Base-by-base conservation (phyloP, 37 sponge, comb jelly and placozoan species). In the Spongilla lacustris region DNA sequence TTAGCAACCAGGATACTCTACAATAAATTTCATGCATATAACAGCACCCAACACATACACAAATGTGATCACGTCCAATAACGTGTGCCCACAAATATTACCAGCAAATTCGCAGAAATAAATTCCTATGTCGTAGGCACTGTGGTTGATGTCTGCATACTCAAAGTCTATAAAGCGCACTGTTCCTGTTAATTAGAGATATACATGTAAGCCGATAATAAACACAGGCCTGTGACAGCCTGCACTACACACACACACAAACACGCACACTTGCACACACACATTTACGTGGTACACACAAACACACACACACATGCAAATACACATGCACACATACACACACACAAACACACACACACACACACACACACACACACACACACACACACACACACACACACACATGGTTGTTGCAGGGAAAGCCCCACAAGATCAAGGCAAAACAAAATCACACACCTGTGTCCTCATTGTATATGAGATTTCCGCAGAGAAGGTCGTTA, bases 71-170 rank as follows among this genome's bases (percentile, higher is more conserved):
- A n/a, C n/a, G n/a, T n/a, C n/a, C n/a, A n/a, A n/a, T n/a, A n/a
- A n/a, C n/a, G n/a, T n/a, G n/a, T n/a, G n/a, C n/a, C n/a, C n/a
- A n/a, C n/a, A n/a, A n/a, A n/a, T n/a, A n/a, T 58, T 58, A 92
- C 97, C 95, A 70, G 94, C 95, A 93, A 92, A 97, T 84, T 94
- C 95, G 85, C 91, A 94, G 83, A 98, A 98, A 83, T 96, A 91
- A 81, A 96, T 77, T 9, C 84, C 98, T 36, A 98, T 87, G 76
- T 98, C 98, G 49, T 76, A 96, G 25, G 91, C 86, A 28, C 81
- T 25, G 79, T 87, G 89, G 92, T 98, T 98, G 49, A 82, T 49
- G 2, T 93, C 95, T 19, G 88, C 96, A 75, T 98, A 98, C 73
- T 98, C 98, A 74, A 85, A 89, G 71, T 98, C 98, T 29, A 98